Evolutionary conservation across 1,140 invertebrate species (phyloP), one percentile per base, ranked within the genome.

Genomic region (Pachyrhynchus sulphureomaculatus): DNA sequence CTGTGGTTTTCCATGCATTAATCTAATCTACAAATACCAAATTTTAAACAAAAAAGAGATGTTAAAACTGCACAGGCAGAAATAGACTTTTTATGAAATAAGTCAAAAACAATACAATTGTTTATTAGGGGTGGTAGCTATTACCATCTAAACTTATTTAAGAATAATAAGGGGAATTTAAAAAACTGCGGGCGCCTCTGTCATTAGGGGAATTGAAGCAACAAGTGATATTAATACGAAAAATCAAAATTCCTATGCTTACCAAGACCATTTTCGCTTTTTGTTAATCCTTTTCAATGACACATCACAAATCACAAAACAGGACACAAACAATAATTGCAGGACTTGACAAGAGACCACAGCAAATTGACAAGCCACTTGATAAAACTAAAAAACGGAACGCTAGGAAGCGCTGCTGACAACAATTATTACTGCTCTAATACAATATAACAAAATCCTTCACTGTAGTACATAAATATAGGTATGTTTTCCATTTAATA

Each of bases 361-460:
- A 20, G 23, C 29, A 12, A 44, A 29, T 41, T 51, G 24, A 26
- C 57, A 52, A 60, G 18, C 45, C 12, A 42, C 47, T 60, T 52
- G 57, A 60, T 60, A 60, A 52, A 21, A 60, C 57, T 60, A 21
- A 44, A 48, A 52, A 60, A 51, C 26, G 17, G 17, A 41, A 49
- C 48, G 57, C 57, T 60, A 60, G 57, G 57, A 60, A 60, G 52
- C 59, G 59, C 51, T 62, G 51, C 51, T 26, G 23, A 39, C 24
- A 6, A 33, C 5, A 42, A 21, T 59, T 44, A 58, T 60, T 60
- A 60, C 47, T 32, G 47, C 2, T 49, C 32, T 20, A 49, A 37
- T 36, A 47, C 49, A 62, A 45, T 55, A 62, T 41, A 55, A 52
- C 20, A 62, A 39, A 62, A 62, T 62, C 59, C 59, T 62, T 62